Evolutionary conservation across 2,888 invertebrate genomes (phyloP), one percentile per base, ranked within the genome.

Genomic region (Nomada goodeniana): DNA sequence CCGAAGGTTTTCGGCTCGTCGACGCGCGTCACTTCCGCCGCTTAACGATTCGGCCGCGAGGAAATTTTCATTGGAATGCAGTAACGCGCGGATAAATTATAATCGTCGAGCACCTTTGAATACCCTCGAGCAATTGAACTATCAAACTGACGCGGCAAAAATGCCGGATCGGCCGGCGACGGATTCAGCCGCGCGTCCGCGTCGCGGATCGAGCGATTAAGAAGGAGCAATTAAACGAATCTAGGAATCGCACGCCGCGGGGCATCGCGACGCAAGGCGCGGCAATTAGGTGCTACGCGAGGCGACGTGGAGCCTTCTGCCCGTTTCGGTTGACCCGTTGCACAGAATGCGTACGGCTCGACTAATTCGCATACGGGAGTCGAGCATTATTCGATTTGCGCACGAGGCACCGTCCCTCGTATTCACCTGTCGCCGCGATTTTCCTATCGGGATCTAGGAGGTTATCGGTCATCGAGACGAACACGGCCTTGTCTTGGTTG

Each of bases 401-500:
- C 15, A 15, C 42, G 15, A 15, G 26, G 7, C 57, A n/a, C 5
- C 63, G 29, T 29, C 13, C 10, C n/a, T 18, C 11, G 64, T 26
- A 29, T 73, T 73, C 73, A 73, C 65, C 73, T 73, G 73, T 57
- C 73, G 52, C 29, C 47, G 47, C 3, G 65, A 65, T 65, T 55
- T 47, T 47, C 64, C 18, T 20, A 44, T 55, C 26, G 20, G 36
- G 5, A 47, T 23, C 55, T 13, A 44, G 2, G 11, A 26, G 69
- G 69, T 69, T 75, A 75, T 75, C 75, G 69, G 75, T 69, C 69
- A 75, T 75, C 75, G 69, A 53, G 69, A n/a, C 68, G 74, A 60
- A 7, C 67, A 15, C 59, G 68, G 47, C 52, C 69, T 76, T 64
- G 65, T 73, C 47, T 47, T 42, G 44, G 26, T 57, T 57, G 23